phyloP scores from a whole-genome alignment of 1,140 invertebrate genomes.

The Sipha flava region DNA sequence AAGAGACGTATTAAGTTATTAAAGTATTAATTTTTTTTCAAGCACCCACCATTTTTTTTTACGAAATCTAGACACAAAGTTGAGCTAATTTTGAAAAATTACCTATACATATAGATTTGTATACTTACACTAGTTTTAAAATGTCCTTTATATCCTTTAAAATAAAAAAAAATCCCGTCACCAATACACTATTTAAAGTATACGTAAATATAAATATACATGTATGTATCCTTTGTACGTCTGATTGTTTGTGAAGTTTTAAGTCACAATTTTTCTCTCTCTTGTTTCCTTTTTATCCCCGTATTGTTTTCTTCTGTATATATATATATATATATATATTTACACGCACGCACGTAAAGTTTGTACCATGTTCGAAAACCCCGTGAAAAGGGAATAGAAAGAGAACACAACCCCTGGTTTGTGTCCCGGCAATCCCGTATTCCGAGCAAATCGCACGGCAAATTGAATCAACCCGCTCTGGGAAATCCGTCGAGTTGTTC shows the following conservation, averaged over 20 bases:
- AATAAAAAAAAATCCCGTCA: background rate
- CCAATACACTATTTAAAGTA: no score
- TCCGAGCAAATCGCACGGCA: constrained; percentile 29
- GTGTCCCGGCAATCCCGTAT: constrained; percentile 26
- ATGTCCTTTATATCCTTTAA: background rate
- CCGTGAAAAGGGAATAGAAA: background rate
- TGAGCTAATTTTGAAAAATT: background rate
- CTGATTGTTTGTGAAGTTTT: constrained; percentile 21
- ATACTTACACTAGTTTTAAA: background rate
- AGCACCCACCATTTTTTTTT: no score
- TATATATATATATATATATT: background rate
- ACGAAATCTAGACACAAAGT: no score
- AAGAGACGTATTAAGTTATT: no score
- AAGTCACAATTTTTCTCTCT: background rate
- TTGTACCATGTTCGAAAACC: background rate
- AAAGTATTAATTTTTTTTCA: no score
- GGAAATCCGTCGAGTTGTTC: constrained; percentile 29
- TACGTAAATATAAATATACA: background rate
- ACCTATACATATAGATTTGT: no score
- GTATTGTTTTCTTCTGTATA: background rate
- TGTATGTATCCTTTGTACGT: background rate
- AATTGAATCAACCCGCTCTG: constrained; percentile 31
- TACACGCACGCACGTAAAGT: background rate
- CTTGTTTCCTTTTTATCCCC: background rate
- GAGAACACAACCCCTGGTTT: constrained; percentile 14